Evolutionary conservation across 2,113 vertebrate genomes (phyloP).

Genomic region (Melospiza georgiana): DNA sequence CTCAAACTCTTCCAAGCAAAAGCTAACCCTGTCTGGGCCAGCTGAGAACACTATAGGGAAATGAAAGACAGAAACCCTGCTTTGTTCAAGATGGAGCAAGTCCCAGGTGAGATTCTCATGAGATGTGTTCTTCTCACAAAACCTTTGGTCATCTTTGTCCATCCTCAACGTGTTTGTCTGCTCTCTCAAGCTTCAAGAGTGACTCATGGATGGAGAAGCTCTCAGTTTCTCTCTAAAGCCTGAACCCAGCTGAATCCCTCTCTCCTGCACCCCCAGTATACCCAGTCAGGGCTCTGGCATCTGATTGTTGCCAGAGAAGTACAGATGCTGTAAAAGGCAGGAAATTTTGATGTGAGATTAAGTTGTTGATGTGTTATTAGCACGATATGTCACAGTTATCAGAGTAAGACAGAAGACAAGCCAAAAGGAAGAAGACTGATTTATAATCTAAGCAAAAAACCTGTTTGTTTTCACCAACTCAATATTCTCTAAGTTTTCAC

Average conservation of each 20-base stretch:
- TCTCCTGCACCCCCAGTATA: rapidly evolving
- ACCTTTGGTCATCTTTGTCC: background rate
- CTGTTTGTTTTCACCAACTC: background rate
- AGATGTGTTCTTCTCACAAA: background rate
- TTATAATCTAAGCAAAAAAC: background rate
- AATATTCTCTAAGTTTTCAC: background rate
- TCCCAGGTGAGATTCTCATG: background rate
- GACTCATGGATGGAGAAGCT: background rate
- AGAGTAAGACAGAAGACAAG: background rate
- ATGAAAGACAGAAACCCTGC: background rate
- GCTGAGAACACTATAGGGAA: rapidly evolving
- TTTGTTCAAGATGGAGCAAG: background rate
- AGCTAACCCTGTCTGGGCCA: background rate
- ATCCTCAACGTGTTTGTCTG: background rate
- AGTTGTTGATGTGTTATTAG: background rate
- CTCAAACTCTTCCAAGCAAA: background rate
- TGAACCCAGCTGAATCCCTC: background rate
- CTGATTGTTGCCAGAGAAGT: background rate
- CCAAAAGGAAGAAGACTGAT: background rate
- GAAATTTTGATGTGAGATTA: background rate
- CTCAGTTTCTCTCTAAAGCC: background rate
- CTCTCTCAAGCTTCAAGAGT: background rate
- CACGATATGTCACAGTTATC: background rate
- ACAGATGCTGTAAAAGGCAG: background rate
- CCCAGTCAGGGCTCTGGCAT: background rate